A percentile compares a stretch with the other conserved stretches of the same genome.
phyloP scores from a whole-genome alignment of 2,113 vertebrate species.

The Pholis gunnellus region DNA sequence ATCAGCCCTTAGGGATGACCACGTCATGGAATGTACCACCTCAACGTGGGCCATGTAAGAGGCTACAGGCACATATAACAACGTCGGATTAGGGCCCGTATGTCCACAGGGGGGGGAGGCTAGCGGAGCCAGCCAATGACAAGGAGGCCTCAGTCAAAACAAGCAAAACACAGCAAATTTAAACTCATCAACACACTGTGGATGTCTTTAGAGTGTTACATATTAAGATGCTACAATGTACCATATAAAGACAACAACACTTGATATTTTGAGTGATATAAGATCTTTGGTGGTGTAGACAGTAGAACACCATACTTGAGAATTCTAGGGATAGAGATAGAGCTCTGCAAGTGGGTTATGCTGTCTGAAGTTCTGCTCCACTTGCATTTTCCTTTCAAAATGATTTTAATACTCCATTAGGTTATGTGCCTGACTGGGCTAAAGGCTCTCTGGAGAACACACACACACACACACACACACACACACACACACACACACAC shows the following conservation, averaged over 20 bases:
- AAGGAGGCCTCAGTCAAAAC: not conserved
- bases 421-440: slow-evolving; percentile 30
- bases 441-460: slow-evolving; percentile 33
- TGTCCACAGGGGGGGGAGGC: too few species aligned
- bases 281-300: not conserved
- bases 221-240: not conserved
- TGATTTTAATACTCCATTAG: slow-evolving; percentile 18
- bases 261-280: too few species aligned
- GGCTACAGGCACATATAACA: too few species aligned
- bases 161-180: not conserved
- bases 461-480: not conserved
- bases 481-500: not conserved
- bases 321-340: not conserved
- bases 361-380: slow-evolving; percentile 10
- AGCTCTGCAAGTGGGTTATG: slow-evolving; percentile 6
- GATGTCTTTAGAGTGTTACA: not conserved
- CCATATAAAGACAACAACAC: not conserved
- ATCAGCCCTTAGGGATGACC: too few species aligned
- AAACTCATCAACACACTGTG: not conserved
- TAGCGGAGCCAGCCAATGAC: not conserved
- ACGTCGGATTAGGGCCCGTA: too few species aligned
- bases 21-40: too few species aligned
- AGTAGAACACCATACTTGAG: not conserved
- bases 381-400: slow-evolving; percentile 19
- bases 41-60: too few species aligned